A percentile compares a stretch with the other conserved stretches of the same genome.
phyloP scores from a whole-genome alignment of 2,797 vertebrate genomes.

The Scomberomorus guttatus region DNA sequence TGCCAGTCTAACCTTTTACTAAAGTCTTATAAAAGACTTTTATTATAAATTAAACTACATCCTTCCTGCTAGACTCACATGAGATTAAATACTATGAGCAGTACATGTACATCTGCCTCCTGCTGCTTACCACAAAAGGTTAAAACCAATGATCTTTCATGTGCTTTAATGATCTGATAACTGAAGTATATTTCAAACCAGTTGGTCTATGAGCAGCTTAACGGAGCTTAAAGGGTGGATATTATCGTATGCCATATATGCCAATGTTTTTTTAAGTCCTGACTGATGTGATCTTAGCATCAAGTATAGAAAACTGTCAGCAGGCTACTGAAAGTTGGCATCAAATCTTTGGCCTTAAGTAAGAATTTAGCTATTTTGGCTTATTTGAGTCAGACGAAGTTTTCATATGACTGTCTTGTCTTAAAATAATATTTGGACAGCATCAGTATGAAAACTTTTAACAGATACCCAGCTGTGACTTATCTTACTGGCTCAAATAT shows the following conservation, averaged over 20 bases:
- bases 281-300: neutral
- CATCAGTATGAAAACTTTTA: too few relatives aligned
- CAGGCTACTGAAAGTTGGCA: too few relatives aligned
- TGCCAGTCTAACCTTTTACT: neutral
- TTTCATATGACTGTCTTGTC: too few relatives aligned
- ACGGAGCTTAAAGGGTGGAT: neutral
- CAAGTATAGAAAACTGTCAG: too few relatives aligned
- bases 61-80: neutral
- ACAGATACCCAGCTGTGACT: too few relatives aligned
- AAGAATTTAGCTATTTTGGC: neutral
- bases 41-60: neutral
- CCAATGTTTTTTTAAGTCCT: too few relatives aligned
- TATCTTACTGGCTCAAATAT: too few relatives aligned
- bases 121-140: too few relatives aligned
- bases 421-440: too few relatives aligned
- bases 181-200: neutral
- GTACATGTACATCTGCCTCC: too few relatives aligned
- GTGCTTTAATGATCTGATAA: neutral
- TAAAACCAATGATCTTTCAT: neutral
- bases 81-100: neutral
- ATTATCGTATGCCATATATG: too few relatives aligned
- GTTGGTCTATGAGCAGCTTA: neutral
- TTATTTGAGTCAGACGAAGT: neutral
- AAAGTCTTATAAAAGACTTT: neutral
- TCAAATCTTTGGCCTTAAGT: neutral